Percentiles rank a stretch among this genome's conserved stretches.
Evolutionary conservation across 2,888 invertebrate genomes (phyloP).

Genomic region (Stegana nigrithorax): DNA sequence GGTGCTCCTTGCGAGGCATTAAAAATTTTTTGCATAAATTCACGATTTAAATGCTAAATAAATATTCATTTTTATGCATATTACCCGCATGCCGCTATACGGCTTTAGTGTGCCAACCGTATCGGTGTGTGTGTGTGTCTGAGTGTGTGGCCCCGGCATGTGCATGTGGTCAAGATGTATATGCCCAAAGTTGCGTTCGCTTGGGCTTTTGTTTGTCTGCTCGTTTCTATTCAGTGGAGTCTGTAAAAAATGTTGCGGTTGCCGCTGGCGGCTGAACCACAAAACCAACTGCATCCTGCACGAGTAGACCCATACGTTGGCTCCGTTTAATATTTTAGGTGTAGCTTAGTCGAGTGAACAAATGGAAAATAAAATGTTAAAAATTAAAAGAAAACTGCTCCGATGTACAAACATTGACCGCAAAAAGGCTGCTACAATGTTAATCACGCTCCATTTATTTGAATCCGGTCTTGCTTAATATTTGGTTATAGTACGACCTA

Average conservation of each 20-base stretch:
- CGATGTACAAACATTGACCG: no score
- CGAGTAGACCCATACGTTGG: no score
- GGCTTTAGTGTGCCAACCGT: no score
- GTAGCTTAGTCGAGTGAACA: no score
- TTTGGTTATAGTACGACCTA: no score
- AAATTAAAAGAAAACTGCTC: no score
- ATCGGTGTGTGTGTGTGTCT: conserved; percentile 4
- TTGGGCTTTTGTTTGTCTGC: not conserved
- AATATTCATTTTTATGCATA: conserved; percentile 3
- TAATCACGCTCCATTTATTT: no score
- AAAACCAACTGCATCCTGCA: conserved; percentile 8
- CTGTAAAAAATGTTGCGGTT: conserved; percentile 2
- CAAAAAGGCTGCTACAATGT: no score
- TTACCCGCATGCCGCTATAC: not conserved
- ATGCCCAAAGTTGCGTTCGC: not conserved
- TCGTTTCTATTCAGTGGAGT: not conserved
- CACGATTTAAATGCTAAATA: conserved; percentile 4
- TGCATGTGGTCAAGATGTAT: conserved; percentile 3
- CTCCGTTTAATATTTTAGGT: no score
- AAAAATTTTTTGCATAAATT: conserved; percentile 3
- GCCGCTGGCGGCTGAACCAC: not conserved
- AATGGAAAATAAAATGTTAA: no score
- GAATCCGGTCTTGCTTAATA: no score
- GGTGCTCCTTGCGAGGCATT: no score
- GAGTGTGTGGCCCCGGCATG: not conserved